Evolutionary conservation across 1,140 invertebrate species (phyloP).

Genomic region (Penaeus chinensis): DNA sequence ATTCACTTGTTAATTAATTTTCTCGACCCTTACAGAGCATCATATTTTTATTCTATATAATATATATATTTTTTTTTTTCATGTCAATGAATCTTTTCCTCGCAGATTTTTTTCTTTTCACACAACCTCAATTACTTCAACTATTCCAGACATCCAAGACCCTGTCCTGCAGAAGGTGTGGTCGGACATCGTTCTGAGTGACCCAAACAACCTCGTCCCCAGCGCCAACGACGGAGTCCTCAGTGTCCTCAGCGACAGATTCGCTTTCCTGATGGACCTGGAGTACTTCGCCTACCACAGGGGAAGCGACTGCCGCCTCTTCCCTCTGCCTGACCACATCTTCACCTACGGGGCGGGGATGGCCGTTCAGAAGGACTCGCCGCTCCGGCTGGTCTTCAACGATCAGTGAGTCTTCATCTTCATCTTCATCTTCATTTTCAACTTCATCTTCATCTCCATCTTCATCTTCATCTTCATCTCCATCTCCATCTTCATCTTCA

Average conservation of each 20-base stretch:
- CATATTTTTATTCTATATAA: too few relatives aligned
- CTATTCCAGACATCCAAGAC: slow-evolving; percentile 35
- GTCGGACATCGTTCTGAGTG: slow-evolving; percentile 1
- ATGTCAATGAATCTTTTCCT: background rate
- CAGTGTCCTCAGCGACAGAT: background rate
- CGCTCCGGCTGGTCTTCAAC: slow-evolving; percentile 1
- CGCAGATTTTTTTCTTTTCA: too few relatives aligned
- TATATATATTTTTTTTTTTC: too few relatives aligned
- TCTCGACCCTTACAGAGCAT: too few relatives aligned
- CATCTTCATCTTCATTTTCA: too few relatives aligned
- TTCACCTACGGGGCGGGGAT: slow-evolving; percentile 28
- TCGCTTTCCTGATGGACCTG: slow-evolving; percentile 25
- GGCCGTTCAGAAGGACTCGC: slow-evolving; percentile 10
- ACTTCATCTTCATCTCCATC: too few relatives aligned
- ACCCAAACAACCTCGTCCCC: slow-evolving; percentile 17
- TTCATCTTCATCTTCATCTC: too few relatives aligned
- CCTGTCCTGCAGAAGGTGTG: slow-evolving; percentile 27
- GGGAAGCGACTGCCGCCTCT: background rate
- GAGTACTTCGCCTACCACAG: slow-evolving; percentile 1
- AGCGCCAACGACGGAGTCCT: slow-evolving; percentile 8
- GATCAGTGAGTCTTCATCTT: background rate
- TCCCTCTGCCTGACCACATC: background rate
- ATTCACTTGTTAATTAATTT: too few relatives aligned
- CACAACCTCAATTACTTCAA: background rate
- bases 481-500: too few relatives aligned